Base-by-base conservation (phyloP, 2,888 invertebrate species). In the Polietes domitor region DNA sequence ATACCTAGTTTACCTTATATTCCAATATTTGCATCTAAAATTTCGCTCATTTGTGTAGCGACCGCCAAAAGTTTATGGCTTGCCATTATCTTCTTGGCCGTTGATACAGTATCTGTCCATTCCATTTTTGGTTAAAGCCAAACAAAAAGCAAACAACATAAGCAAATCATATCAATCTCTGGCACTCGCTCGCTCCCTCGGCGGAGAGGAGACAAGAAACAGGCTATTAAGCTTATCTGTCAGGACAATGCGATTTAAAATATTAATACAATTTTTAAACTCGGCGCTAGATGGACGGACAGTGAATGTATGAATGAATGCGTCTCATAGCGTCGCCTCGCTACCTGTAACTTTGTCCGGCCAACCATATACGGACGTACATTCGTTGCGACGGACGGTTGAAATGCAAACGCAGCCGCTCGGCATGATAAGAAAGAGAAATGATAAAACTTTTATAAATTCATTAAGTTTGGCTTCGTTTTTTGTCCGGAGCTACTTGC, bases 401-500 rank as follows among this genome's bases (percentile, higher is more conserved):
- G 9, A 37, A 37, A 9, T n/a, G n/a, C 9, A 37, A 37, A 47
- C n/a, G 47, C 7, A 15, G 58, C 28, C 21, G 28, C 53, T 32
- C 3, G 58, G 73, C 50, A 28, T 77, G 76, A 77, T 77, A 79
- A 70, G 47, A 47, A 9, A 70, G 80, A 80, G 77, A 80, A 80
- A 77, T 83, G 77, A 80, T 77, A 83, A 80, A 83, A 83, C 77
- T 83, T 83, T 83, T 83, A 77, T 83, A 83, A 83, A 83, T 83
- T 83, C 83, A 83, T 83, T 83, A 80, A 75, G 47, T 65, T 76
- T 65, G 53, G 26, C 58, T 58, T 21, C 15, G 1, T 41, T 17
- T 65, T 55, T 19, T 37, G 12, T 9, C 12, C 9, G 37, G 37
- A 7, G 37, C 10, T 3, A 37, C 6, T 37, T n/a, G n/a, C n/a